A percentile compares a stretch with the other conserved stretches of the same genome.
phyloP scores from a whole-genome alignment of 1,140 invertebrate genomes.

The Globodera ellingtonae region DNA sequence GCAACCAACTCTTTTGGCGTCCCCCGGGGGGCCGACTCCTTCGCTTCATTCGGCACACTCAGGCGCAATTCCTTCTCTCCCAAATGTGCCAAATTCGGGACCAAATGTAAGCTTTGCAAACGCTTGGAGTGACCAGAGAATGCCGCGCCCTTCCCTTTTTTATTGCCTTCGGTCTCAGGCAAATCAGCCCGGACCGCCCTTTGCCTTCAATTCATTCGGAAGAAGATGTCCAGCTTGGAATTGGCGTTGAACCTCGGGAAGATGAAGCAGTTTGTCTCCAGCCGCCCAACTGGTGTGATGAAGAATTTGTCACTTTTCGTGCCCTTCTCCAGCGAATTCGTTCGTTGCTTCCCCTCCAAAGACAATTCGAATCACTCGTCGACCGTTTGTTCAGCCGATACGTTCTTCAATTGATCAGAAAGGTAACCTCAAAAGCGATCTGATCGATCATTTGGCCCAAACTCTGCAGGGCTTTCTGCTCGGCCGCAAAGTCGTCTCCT shows the following conservation, averaged over 20 bases:
- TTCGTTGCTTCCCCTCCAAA: neutral
- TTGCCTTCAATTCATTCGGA: constrained; percentile 1
- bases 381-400: constrained; percentile 1
- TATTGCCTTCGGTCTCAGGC: neutral
- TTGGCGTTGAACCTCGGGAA: neutral
- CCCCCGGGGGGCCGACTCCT: neutral
- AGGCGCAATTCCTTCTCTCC: neutral
- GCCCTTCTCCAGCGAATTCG: neutral
- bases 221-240: neutral
- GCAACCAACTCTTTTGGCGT: constrained; percentile 7
- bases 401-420: constrained; percentile 2
- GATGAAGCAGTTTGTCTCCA: neutral
- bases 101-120: neutral
- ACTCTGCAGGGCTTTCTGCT: neutral
- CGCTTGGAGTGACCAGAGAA: neutral
- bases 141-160: neutral
- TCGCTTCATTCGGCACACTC: neutral
- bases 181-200: neutral
- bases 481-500: neutral
- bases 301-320: neutral
- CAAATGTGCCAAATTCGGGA: constrained; percentile 7
- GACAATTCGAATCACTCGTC: constrained; percentile 1
- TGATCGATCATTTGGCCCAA: neutral
- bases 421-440: neutral
- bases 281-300: neutral